A percentile compares a stretch with the other conserved stretches of the same genome.
Conservation (phyloP, 2,797 vertebrate species). For the Artibeus lituratus region DNA sequence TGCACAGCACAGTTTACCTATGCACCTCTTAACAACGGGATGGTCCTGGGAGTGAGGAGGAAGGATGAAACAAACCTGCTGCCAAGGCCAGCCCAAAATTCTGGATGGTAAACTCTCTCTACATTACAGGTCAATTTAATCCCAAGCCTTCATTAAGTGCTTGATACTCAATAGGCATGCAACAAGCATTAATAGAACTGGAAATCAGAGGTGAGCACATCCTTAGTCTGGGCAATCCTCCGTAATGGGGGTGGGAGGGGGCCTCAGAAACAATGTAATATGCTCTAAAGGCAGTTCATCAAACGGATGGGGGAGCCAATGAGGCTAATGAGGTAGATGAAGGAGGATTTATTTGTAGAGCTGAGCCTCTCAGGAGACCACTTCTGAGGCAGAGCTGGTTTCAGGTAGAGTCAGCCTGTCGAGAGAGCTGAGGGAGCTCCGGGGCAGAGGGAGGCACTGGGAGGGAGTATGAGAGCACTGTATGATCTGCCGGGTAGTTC, state of each 20-base stretch:
- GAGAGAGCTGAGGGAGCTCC: neutral
- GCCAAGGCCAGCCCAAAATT: neutral
- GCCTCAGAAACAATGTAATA: neutral
- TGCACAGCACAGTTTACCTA: neutral
- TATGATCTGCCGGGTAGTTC: neutral
- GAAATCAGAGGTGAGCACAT: neutral
- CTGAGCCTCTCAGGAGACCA: neutral
- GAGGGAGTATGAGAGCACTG: neutral
- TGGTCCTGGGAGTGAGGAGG: neutral
- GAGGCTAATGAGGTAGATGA: neutral
- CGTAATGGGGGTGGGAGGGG: neutral
- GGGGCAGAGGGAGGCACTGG: neutral
- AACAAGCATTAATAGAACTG: neutral
- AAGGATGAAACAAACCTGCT: neutral
- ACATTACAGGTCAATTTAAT: neutral
- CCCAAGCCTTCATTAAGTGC: neutral
- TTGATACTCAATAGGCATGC: neutral
- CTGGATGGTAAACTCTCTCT: neutral
- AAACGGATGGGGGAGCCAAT: neutral
- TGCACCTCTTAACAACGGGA: neutral
- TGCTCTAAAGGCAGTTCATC: neutral
- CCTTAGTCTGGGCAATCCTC: neutral
- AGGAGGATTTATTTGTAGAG: neutral
- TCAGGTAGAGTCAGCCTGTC: neutral
- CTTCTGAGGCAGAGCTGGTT: neutral